A percentile compares a stretch with the other conserved stretches of the same genome.
Conservation (phyloP, 2,888 invertebrate genomes). For the Sminthurinus aureus region DNA sequence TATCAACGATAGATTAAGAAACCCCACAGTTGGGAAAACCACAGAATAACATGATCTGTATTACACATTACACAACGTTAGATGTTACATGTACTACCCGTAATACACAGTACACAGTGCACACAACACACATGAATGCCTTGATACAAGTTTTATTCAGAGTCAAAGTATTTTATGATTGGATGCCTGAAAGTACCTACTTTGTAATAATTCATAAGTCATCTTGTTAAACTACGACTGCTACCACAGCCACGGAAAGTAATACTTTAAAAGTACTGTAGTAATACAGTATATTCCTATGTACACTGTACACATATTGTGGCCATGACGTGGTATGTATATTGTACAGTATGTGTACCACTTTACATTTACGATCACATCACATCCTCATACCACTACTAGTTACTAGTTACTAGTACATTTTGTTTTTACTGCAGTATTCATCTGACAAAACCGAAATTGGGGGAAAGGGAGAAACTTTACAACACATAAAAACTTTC, state of each 20-base stretch:
- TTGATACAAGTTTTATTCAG: neutral
- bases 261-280: neutral
- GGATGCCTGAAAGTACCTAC: neutral
- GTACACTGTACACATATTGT: no score
- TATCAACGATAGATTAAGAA: no score
- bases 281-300: neutral
- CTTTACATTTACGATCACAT: neutral
- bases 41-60: no score
- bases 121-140: neutral
- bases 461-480: conserved; percentile 4
- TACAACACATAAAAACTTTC: neutral
- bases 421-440: neutral
- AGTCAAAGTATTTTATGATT: neutral
- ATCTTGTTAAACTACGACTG: neutral
- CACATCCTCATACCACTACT: neutral
- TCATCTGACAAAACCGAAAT: neutral
- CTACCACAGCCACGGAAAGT: neutral
- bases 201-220: neutral
- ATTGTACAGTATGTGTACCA: neutral
- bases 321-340: no score
- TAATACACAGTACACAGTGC: neutral
- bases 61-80: neutral
- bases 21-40: no score
- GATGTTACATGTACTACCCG: neutral
- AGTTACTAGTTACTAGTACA: no score